Conservation (phyloP, 1,140 invertebrate species). For the Ericerus pela region DNA sequence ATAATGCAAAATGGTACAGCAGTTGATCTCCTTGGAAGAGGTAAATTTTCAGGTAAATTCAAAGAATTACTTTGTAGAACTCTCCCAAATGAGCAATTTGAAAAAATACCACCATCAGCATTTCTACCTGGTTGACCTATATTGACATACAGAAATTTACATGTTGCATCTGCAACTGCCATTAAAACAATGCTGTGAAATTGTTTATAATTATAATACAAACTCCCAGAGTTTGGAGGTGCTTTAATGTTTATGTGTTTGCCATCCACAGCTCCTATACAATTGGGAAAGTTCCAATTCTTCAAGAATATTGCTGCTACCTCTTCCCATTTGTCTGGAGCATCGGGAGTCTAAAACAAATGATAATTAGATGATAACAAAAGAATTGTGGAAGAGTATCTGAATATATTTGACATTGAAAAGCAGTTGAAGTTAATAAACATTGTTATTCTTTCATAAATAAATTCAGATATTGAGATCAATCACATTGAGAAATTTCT, state of each 20-base stretch:
- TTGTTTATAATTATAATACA: conserved; percentile 32
- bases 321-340: not conserved
- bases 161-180: conserved; percentile 28
- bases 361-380: too few species aligned
- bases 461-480: too few species aligned
- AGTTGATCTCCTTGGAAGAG: too few species aligned
- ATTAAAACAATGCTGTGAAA: conserved; percentile 29
- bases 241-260: conserved; percentile 30
- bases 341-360: not conserved
- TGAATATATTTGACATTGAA: too few species aligned
- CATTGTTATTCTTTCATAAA: too few species aligned
- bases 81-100: not conserved
- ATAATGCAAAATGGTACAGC: too few species aligned
- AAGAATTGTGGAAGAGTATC: too few species aligned
- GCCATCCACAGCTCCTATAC: conserved; percentile 30
- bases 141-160: conserved; percentile 30
- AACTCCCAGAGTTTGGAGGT: conserved; percentile 25
- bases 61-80: conserved; percentile 1
- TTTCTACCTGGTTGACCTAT: conserved; percentile 27
- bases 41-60: conserved; percentile 6
- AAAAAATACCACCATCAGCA: conserved; percentile 16
- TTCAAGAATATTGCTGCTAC: conserved; percentile 2
- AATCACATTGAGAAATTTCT: too few species aligned
- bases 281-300: conserved; percentile 34
- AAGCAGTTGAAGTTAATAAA: too few species aligned